These are phyloP conservation scores for Apotomis capreana DNA, from an alignment of 2,888 invertebrate species.

Conservation along the genomic window DNA sequence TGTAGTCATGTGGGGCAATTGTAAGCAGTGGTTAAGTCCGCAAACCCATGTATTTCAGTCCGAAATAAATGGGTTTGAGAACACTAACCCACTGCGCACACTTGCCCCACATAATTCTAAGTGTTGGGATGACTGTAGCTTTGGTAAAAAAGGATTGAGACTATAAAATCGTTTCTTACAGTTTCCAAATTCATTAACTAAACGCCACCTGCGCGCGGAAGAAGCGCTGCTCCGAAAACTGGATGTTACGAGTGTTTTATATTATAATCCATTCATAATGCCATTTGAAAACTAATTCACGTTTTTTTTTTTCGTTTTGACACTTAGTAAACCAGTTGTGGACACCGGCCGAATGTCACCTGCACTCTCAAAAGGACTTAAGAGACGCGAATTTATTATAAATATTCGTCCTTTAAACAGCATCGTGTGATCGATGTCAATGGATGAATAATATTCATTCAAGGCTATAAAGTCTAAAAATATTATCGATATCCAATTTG, in stretches of 20 bases:
- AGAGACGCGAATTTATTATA: neutral
- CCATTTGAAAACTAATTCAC: slow-evolving; percentile 3
- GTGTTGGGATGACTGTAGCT: no score
- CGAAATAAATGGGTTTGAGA: no score
- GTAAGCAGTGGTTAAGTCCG: no score
- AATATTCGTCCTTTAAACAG: neutral
- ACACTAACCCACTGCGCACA: no score
- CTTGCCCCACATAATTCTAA: no score
- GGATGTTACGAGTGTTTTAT: neutral
- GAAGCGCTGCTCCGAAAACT: neutral
- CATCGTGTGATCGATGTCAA: neutral
- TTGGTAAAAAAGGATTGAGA: no score
- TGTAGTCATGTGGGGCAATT: no score
- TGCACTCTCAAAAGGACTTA: neutral
- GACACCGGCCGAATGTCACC: slow-evolving; percentile 20
- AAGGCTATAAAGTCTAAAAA: slow-evolving; percentile 15
- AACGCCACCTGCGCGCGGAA: neutral
- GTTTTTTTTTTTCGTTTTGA: slow-evolving; percentile 10
- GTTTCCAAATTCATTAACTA: slow-evolving; percentile 15
- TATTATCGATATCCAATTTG: neutral
- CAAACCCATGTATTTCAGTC: no score
- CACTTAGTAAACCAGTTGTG: slow-evolving; percentile 21
- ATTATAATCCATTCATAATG: slow-evolving; percentile 7
- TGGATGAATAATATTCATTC: slow-evolving; percentile 31
- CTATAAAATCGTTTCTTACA: no score